A percentile compares a stretch with the other conserved stretches of the same genome.
Evolutionary conservation across 2,113 vertebrate genomes (phyloP).

Genomic region (Taxidea taxus): DNA sequence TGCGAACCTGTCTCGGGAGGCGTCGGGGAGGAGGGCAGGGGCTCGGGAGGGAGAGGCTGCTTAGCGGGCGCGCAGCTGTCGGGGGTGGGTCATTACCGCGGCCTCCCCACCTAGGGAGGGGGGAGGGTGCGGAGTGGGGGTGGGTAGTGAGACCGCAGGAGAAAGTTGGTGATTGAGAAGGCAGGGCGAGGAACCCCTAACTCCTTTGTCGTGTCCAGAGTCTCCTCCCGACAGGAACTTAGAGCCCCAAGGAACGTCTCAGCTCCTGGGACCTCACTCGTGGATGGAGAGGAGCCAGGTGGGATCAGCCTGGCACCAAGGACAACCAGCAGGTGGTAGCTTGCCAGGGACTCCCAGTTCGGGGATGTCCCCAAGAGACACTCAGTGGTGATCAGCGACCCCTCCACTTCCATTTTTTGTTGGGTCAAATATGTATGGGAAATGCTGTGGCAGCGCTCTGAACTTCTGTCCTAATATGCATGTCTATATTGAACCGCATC

Average conservation of each 20-base stretch:
- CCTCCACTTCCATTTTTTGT: neutral
- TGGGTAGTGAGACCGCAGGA: neutral
- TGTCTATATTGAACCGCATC: neutral
- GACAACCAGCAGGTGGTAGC: neutral
- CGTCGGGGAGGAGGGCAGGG: slow-evolving; percentile 63
- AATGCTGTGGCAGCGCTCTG: neutral
- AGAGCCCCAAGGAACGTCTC: neutral
- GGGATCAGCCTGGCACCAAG: neutral
- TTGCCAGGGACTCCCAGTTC: neutral
- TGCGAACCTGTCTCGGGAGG: slow-evolving; percentile 85
- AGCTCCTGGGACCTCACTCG: neutral
- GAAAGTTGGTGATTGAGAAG: neutral
- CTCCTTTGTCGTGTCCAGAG: neutral
- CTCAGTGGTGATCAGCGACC: neutral
- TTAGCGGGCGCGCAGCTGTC: slow-evolving; percentile 80
- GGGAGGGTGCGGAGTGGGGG: slow-evolving; percentile 22
- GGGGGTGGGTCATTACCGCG: slow-evolving; percentile 71
- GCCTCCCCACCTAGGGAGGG: neutral
- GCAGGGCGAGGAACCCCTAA: neutral
- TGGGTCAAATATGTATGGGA: neutral
- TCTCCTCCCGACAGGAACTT: neutral
- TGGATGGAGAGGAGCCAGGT: neutral
- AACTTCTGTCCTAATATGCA: neutral
- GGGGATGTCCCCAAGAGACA: neutral
- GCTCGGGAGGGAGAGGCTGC: neutral